phyloP scores from a whole-genome alignment of 2,888 invertebrate species.

The Drosophila eohydei region DNA sequence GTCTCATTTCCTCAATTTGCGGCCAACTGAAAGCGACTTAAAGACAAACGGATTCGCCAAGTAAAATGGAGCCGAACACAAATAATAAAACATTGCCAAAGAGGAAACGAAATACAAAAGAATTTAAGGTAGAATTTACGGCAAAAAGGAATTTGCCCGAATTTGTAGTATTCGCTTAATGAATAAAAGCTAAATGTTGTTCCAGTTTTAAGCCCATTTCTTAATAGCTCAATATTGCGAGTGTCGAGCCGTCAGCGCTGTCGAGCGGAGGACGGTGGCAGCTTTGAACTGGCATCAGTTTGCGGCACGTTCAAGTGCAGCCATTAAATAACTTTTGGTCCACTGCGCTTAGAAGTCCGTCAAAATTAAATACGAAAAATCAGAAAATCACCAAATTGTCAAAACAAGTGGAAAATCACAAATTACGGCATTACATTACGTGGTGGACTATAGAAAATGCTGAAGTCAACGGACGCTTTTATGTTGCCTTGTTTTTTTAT shows the following conservation, averaged over 20 bases:
- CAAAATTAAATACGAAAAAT: conserved; percentile 63
- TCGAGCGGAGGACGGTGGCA: background rate
- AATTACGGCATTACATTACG: conserved; percentile 62
- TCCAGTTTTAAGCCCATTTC: conserved; percentile 4
- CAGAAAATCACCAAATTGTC: conserved; percentile 72
- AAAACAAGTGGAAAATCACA: conserved; percentile 77
- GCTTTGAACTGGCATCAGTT: conserved; percentile 30
- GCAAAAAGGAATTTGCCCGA: background rate
- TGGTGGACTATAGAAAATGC: conserved; percentile 39
- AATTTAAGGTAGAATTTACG: conserved; percentile 6
- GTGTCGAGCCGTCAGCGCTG: conserved; percentile 39
- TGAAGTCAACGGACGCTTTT: conserved; percentile 44
- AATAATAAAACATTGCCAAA: background rate
- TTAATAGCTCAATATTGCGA: conserved; percentile 14
- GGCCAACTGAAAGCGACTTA: conserved; percentile 33
- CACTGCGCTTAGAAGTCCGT: conserved; percentile 60
- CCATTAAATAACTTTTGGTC: conserved; percentile 74
- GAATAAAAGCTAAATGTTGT: conserved; percentile 1
- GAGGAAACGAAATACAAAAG: background rate
- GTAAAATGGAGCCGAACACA: conserved; percentile 15
- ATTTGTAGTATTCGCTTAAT: conserved; percentile 19
- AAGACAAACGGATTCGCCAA: conserved; percentile 23
- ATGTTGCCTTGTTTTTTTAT: conserved; percentile 6
- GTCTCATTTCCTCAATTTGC: conserved; percentile 73
- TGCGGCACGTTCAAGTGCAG: conserved; percentile 75